Conservation (phyloP, 1,140 invertebrate genomes). For the Brachionus asplanchnoidis region DNA sequence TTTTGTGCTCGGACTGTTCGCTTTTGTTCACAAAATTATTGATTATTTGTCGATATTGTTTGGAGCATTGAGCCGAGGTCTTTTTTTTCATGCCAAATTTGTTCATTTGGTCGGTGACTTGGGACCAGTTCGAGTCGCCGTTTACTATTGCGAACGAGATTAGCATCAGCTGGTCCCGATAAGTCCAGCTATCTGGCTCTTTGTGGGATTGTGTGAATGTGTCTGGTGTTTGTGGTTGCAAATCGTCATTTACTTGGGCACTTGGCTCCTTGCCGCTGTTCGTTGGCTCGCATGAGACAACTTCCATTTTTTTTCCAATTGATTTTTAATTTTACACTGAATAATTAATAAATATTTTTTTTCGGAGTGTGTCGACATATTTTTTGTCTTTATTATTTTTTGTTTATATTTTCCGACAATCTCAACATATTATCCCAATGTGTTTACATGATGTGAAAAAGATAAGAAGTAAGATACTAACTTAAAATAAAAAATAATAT, state of each 20-base stretch:
- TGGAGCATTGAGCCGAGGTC: not conserved
- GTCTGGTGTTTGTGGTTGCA: not conserved
- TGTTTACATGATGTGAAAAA: too few species aligned
- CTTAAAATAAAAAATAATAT: too few species aligned
- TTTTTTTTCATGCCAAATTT: not conserved
- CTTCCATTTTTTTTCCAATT: not conserved
- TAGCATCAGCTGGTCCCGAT: not conserved
- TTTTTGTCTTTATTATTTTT: too few species aligned
- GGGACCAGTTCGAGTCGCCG: conserved; percentile 19
- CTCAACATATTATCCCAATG: too few species aligned
- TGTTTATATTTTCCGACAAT: too few species aligned
- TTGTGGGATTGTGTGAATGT: not conserved
- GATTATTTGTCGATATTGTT: conserved; percentile 21
- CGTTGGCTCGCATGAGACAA: not conserved
- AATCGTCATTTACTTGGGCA: not conserved
- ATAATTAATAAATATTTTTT: too few species aligned
- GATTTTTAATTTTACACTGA: too few species aligned
- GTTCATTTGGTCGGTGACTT: conserved; percentile 17
- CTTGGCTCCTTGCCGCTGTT: not conserved
- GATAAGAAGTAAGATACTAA: too few species aligned
- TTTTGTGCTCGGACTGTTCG: not conserved
- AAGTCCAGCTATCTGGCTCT: not conserved
- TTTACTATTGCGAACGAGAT: conserved; percentile 5
- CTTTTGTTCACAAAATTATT: not conserved
- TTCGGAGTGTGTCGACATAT: too few species aligned